Percentiles rank a stretch among this genome's conserved stretches.
Conservation (phyloP, 2,888 invertebrate species). For the Aquatica leii region DNA sequence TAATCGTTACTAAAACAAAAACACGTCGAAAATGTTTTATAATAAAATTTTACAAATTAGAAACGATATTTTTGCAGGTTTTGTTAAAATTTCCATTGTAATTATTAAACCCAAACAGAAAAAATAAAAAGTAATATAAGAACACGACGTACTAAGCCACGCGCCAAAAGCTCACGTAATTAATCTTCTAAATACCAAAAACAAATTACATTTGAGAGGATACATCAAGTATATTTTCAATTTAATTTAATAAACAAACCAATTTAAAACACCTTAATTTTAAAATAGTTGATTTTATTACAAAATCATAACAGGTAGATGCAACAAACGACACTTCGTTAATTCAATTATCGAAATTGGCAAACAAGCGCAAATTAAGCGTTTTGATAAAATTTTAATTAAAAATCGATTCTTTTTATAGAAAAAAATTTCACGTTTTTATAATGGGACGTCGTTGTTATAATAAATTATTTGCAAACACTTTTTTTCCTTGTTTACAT, state of each 20-base stretch:
- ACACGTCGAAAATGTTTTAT: no score
- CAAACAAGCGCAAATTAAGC: constrained; percentile 36
- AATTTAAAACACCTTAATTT: constrained; percentile 13
- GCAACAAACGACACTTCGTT: constrained; percentile 36
- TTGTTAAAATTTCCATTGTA: no score
- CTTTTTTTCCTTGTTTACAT: constrained; percentile 8
- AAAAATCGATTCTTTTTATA: constrained; percentile 30
- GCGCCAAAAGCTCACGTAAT: no score
- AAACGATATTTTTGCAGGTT: no score
- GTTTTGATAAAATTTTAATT: constrained; percentile 34
- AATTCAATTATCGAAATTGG: constrained; percentile 36
- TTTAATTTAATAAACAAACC: constrained; percentile 16
- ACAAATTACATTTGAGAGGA: no score
- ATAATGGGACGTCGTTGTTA: neutral
- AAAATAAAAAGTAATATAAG: no score
- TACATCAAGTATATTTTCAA: no score
- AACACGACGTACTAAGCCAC: no score
- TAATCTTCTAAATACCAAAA: no score
- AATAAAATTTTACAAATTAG: no score
- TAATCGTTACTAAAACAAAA: no score
- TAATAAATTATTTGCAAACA: neutral
- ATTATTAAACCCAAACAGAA: no score
- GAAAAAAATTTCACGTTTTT: neutral
- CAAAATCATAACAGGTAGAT: constrained; percentile 29
- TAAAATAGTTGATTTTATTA: constrained; percentile 21